A percentile compares a stretch with the other conserved stretches of the same genome.
These are phyloP conservation scores for Cladorhizidae sp. DNA, from an alignment of 37 sponge, comb jelly and placozoan species.

Conservation along the genomic window DNA sequence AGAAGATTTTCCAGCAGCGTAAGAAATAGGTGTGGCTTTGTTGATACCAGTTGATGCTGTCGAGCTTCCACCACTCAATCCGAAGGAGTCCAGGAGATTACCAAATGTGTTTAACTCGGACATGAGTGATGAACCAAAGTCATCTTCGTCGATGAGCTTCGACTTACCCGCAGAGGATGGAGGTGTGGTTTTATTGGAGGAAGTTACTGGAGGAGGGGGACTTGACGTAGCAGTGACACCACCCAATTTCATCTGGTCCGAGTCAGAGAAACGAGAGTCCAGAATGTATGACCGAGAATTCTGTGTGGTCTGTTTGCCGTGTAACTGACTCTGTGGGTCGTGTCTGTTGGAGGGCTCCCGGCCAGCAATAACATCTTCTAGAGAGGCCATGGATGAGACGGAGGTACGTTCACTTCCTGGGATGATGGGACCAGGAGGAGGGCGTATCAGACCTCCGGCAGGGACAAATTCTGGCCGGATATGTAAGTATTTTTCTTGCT, in stretches of 20 bases:
- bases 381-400: neutral
- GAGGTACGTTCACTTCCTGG: neutral
- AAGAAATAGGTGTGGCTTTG: neutral
- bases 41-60: neutral
- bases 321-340: neutral
- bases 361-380: neutral
- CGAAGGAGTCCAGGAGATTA: slow-evolving; percentile 15
- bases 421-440: slow-evolving; percentile 12
- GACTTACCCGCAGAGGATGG: neutral
- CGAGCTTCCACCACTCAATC: neutral
- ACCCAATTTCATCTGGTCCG: no score
- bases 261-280: no score
- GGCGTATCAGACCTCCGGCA: slow-evolving; percentile 13
- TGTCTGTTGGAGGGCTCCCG: neutral
- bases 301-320: no score
- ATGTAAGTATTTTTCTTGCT: slow-evolving; percentile 70
- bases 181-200: slow-evolving; percentile 1
- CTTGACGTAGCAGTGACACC: neutral
- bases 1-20: neutral
- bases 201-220: neutral
- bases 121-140: slow-evolving; percentile 15
- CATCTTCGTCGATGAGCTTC: neutral
- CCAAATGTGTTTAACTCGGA: slow-evolving; percentile 34
- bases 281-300: no score
- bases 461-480: slow-evolving; percentile 34